Evolutionary conservation across 2,797 vertebrate genomes (phyloP).

Genomic region (Anniella stebbinsi): DNA sequence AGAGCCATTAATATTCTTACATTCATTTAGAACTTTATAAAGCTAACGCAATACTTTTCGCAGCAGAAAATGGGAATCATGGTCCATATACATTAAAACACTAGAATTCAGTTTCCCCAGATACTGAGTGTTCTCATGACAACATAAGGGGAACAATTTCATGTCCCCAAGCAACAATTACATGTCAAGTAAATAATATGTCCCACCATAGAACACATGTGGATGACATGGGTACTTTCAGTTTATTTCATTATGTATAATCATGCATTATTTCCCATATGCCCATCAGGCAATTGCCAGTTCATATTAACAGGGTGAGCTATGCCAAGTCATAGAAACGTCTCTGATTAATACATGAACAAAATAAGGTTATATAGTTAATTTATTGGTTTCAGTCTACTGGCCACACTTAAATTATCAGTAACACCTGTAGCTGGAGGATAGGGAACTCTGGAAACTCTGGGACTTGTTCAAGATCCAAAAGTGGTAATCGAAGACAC

Average conservation of each 20-base stretch:
- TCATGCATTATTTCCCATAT: neutral
- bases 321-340: neutral
- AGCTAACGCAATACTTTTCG: neutral
- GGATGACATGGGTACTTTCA: neutral
- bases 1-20: neutral
- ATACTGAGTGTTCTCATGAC: neutral
- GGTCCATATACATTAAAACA: neutral
- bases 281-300: no score
- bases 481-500: neutral
- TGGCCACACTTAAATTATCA: neutral
- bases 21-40: neutral
- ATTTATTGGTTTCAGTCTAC: neutral
- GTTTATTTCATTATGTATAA: neutral
- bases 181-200: neutral
- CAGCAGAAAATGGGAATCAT: neutral
- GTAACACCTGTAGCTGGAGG: neutral
- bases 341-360: neutral
- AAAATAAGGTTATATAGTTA: neutral
- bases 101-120: neutral
- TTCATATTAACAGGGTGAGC: neutral
- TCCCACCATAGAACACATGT: no score
- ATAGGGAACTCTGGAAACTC: neutral
- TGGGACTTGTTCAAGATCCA: neutral
- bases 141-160: neutral
- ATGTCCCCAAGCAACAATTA: neutral